Percentiles rank a stretch among this genome's conserved stretches.
phyloP scores from a whole-genome alignment of 2,888 invertebrate genomes.

The Pollenia labialis region DNA sequence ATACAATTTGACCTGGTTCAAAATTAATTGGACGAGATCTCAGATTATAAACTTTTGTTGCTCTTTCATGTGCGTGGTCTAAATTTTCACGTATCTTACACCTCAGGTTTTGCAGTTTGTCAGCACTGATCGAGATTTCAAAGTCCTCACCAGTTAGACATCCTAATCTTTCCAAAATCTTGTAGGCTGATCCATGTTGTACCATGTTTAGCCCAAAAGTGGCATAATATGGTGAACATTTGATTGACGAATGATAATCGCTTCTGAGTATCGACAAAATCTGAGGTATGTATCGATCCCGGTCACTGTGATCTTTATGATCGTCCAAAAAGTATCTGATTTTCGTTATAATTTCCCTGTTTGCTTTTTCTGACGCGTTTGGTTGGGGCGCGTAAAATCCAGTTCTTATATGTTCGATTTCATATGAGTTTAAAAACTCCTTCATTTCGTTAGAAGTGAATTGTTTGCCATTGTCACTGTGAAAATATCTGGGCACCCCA shows the following conservation, averaged over 20 bases:
- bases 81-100: conserved; percentile 7
- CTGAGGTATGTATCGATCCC: too few relatives aligned
- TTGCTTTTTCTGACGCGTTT: conserved; percentile 60
- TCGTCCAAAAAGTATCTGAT: too few relatives aligned
- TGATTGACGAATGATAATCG: too few relatives aligned
- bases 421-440: conserved; percentile 44
- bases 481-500: too few relatives aligned
- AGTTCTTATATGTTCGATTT: conserved; percentile 51
- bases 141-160: background rate
- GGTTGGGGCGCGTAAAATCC: conserved; percentile 61
- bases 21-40: background rate
- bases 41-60: conserved; percentile 10
- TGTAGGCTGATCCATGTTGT: conserved; percentile 40
- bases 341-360: conserved; percentile 47
- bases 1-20: background rate
- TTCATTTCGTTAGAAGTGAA: conserved; percentile 43
- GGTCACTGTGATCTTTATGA: too few relatives aligned
- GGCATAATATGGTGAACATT: too few relatives aligned
- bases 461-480: background rate
- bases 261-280: too few relatives aligned
- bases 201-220: conserved; percentile 56
- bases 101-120: conserved; percentile 21
- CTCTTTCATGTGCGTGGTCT: conserved; percentile 6
- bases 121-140: background rate
- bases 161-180: conserved; percentile 39